Evolutionary conservation across 2,888 invertebrate species (phyloP).

Genomic region (Drosophila cognata): DNA sequence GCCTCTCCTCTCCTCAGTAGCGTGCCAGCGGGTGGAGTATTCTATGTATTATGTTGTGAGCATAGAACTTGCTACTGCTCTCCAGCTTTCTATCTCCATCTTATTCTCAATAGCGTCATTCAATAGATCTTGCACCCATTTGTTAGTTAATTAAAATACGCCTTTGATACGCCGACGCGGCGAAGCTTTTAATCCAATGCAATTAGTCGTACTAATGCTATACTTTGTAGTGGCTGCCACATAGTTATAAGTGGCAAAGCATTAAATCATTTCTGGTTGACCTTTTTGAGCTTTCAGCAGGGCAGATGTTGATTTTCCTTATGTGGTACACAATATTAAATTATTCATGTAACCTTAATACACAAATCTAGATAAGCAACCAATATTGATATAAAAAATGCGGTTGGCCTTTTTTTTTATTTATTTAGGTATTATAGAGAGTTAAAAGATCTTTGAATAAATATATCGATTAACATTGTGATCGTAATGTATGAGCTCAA

Average conservation of each 20-base stretch:
- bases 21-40: conserved; percentile 26
- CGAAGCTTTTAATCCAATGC: conserved; percentile 70
- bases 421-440: neutral
- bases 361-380: neutral
- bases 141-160: conserved; percentile 69
- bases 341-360: conserved; percentile 15
- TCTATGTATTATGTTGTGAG: conserved; percentile 58
- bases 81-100: conserved; percentile 11
- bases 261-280: conserved; percentile 65
- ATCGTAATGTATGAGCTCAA: neutral
- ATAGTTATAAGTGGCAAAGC: conserved; percentile 28
- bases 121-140: conserved; percentile 60
- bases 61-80: conserved; percentile 32
- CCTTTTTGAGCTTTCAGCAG: conserved; percentile 44
- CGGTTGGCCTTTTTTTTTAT: neutral
- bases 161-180: conserved; percentile 69
- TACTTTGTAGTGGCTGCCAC: conserved; percentile 33
- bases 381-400: neutral
- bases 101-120: conserved; percentile 17
- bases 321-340: conserved; percentile 13
- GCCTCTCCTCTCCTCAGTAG: conserved; percentile 23
- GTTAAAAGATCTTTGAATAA: neutral
- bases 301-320: conserved; percentile 32
- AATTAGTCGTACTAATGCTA: conserved; percentile 65
- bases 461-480: neutral